Evolutionary conservation across 2,113 vertebrate genomes (phyloP).

Genomic region (Pyxicephalus adspersus): DNA sequence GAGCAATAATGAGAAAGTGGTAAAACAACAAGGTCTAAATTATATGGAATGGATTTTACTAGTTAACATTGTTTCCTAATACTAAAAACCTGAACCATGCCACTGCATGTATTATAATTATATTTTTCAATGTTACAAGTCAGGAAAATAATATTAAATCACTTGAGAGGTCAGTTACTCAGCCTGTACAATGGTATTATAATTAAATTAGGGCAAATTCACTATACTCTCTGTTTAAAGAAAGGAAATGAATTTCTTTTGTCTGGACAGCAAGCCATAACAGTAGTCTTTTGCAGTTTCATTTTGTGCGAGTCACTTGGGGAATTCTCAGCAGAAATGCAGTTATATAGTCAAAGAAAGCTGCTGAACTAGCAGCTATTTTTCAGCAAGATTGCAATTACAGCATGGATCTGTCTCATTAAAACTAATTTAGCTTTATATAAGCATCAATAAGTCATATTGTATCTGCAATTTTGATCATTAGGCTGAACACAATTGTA

Average conservation of each 20-base stretch:
- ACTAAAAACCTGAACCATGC: too few species aligned
- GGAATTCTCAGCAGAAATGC: slow-evolving; percentile 32
- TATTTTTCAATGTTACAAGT: too few species aligned
- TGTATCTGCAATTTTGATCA: slow-evolving; percentile 36
- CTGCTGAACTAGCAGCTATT: slow-evolving; percentile 43
- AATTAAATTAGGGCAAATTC: background rate
- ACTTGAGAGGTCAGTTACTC: too few species aligned
- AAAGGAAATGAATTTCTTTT: background rate
- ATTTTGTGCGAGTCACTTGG: slow-evolving; percentile 23
- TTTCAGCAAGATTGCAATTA: slow-evolving; percentile 49
- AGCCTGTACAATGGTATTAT: background rate
- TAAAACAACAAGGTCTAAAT: too few species aligned
- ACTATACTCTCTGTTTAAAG: background rate
- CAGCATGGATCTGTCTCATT: slow-evolving; percentile 41
- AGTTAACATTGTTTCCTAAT: too few species aligned
- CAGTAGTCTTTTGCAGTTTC: background rate
- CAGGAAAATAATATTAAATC: too few species aligned
- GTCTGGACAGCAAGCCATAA: slow-evolving; percentile 38
- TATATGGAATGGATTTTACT: too few species aligned
- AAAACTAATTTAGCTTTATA: slow-evolving; percentile 51
- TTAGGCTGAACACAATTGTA: slow-evolving; percentile 39
- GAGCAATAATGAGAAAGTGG: too few species aligned
- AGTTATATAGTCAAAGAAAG: slow-evolving; percentile 20
- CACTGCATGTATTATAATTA: too few species aligned
- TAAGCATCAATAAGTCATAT: slow-evolving; percentile 46